phyloP scores from a whole-genome alignment of 2,797 vertebrate genomes.

The Fringilla coelebs region DNA sequence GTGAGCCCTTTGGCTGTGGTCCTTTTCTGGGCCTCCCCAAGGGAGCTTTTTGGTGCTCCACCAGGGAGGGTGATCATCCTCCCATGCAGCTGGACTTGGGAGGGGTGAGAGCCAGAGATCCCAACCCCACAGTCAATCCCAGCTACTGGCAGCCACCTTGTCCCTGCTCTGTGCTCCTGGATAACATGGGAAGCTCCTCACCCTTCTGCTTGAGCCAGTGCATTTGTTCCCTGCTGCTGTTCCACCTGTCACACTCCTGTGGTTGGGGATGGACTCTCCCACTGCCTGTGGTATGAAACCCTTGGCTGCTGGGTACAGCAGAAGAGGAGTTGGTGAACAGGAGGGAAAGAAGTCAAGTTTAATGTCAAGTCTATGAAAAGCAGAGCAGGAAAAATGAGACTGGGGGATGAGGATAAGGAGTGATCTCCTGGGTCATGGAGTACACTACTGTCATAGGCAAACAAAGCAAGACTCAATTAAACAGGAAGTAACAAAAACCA shows the following conservation, averaged over 20 bases:
- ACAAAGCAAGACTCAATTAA: background rate
- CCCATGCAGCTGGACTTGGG: background rate
- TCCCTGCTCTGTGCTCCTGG: background rate
- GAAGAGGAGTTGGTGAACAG: background rate
- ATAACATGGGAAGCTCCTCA: background rate
- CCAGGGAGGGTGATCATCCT: background rate
- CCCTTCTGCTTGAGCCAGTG: background rate
- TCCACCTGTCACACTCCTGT: fast-evolving
- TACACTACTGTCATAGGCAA: background rate
- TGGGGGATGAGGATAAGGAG: background rate
- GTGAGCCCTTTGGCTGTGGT: background rate
- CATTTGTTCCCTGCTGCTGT: background rate
- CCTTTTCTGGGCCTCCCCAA: background rate
- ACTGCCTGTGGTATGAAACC: background rate
- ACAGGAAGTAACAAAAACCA: background rate
- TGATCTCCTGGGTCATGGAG: background rate
- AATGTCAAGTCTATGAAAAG: background rate
- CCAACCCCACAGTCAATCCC: background rate
- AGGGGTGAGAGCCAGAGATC: background rate
- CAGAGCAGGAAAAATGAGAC: background rate
- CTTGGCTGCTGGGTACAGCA: background rate
- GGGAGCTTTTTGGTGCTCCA: background rate
- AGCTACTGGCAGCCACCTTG: background rate
- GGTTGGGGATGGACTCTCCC: background rate
- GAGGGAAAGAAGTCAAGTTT: background rate